Base-by-base conservation (phyloP, 23 tunicate genomes). In the Pegea sp. region DNA sequence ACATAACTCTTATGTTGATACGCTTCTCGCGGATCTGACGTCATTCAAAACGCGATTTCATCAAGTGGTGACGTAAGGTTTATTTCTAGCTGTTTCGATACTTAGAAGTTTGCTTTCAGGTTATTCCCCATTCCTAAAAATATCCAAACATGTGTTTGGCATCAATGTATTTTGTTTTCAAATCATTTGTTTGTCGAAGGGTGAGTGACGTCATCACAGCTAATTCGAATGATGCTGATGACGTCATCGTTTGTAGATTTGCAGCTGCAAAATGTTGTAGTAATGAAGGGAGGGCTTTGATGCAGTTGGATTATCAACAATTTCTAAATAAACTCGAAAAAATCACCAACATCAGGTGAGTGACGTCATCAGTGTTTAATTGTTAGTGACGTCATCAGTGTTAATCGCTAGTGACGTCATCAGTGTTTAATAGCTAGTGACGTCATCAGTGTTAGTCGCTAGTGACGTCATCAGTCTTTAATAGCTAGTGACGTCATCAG, bases 251-350 rank as follows among this genome's bases (percentile, higher is more conserved):
- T 38, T 38, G 11, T 8, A 62, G 67, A 22, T 71, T 54, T 56
- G 63, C 78, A 8, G 48, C 49, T 27, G 71, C 61, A n/a, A 73
- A 73, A 61, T 59, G 61, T 54, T 79, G 93, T 63, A 71, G 74
- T 46, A 79, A 79, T 49, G 93, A 79, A 65, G 93, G 93, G 6
- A 28, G 93, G 38, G 93, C 93, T 4, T 48, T 79, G 48, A 79
- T 79, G 93, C 93, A 79, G 49, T 68, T 79, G 5, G 93, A 79
- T 43, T 79, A 64, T 34, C 93, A 79, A 32, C 93, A 79, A 34
- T 79, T 71, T 64, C 44, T 79, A 29, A 58, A 55, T 54, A 79
- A 79, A 60, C 49, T 71, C 5, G 93, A 79, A 71, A 76, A 79
- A 65, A n/a, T 79, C 3, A 42, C 93, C 3, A 53, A 60, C 31